Evolutionary conservation across 2,888 invertebrate species (phyloP), one percentile per base, ranked within the genome.

Genomic region (Meloe dianella): DNA sequence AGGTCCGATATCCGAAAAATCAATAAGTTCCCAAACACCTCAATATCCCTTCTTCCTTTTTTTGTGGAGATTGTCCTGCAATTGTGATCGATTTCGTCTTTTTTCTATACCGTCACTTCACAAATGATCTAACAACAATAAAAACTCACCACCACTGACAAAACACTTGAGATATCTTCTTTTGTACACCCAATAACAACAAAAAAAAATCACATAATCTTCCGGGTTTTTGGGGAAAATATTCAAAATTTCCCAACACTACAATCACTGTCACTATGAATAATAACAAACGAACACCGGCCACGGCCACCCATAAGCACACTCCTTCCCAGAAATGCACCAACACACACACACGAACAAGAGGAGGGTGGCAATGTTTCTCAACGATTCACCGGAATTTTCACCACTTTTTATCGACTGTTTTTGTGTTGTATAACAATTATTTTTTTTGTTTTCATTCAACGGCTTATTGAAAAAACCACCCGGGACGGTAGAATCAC

Each of bases 1-100:
- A 64, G 67, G 66, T 64, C 64, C 64, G 61, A 61, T 67, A 64
- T 61, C 64, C 64, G 35, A 67, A 58, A 67, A 67, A 67, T 67
- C 67, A 67, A 67, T 67, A 67, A 60, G 27, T 63, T 63, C 57
- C 32, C 63, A 47, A 64, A 56, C 60, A 17, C 60, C 9, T 61
- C 63, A 54, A 29, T 63, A 63, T 62, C 35, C 22, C 22, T n/a
- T 32, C 2, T 30, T 12, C n/a, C 4, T 58, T 47, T 47, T 12
- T 3, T 0, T 2, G n/a, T n/a, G 58, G 32, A 6, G 32, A 57
- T 3, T 30, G 61, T 32, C 22, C 5, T 41, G 5, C 20, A 47
- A n/a, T n/a, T n/a, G n/a, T n/a, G n/a, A n/a, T n/a, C n/a, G n/a
- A 9, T 9, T 10, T 10, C 10, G 1, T 20, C 2, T 7, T 38